Evolutionary conservation across 2,797 vertebrate genomes (phyloP).

Genomic region (Crypturellus tataupa): DNA sequence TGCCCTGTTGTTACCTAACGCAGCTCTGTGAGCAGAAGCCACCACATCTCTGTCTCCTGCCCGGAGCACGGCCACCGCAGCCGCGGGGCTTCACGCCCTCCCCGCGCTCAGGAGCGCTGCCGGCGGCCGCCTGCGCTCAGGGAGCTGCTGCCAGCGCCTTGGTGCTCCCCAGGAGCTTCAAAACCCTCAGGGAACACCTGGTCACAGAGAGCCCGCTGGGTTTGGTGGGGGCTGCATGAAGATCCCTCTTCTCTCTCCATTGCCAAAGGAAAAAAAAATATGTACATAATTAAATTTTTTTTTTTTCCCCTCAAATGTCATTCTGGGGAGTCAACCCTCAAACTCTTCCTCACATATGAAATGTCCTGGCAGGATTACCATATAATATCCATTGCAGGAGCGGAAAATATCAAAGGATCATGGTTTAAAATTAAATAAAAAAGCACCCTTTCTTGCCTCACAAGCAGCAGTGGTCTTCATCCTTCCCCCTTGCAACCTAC

Average conservation of each 20-base stretch:
- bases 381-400: slow-evolving; percentile 56
- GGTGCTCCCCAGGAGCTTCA: slow-evolving; percentile 12
- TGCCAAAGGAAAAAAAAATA: slow-evolving; percentile 15
- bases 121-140: neutral
- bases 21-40: neutral
- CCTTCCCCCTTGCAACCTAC: neutral
- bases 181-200: slow-evolving; percentile 14
- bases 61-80: neutral
- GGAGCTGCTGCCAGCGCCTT: slow-evolving; percentile 1
- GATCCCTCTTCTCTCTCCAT: neutral
- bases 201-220: slow-evolving; percentile 34
- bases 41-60: slow-evolving; percentile 28
- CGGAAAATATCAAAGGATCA: slow-evolving; percentile 72
- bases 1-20: slow-evolving; percentile 10
- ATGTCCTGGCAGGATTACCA: slow-evolving; percentile 61
- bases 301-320: slow-evolving; percentile 50
- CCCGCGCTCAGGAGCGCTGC: neutral
- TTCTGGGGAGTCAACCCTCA: slow-evolving; percentile 29
- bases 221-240: slow-evolving; percentile 23
- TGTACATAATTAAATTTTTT: neutral
- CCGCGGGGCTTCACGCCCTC: slow-evolving; percentile 55
- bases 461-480: neutral
- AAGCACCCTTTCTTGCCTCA: slow-evolving; percentile 28
- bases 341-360: slow-evolving; percentile 42
- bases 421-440: slow-evolving; percentile 53